phyloP scores from a whole-genome alignment of 2,113 vertebrate genomes.

The Agelaius phoeniceus region DNA sequence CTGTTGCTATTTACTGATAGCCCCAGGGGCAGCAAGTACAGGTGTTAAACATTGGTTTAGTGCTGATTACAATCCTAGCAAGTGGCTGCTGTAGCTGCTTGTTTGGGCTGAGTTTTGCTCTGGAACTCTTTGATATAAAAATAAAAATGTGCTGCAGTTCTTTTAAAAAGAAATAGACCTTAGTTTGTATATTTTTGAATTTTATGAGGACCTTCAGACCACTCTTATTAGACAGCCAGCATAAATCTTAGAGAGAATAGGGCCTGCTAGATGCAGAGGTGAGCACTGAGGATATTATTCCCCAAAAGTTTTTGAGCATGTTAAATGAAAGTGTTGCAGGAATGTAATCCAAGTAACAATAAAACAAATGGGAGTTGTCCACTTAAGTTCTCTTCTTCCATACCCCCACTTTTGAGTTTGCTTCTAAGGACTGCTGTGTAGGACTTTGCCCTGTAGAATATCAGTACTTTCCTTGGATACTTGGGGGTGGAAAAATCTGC shows the following conservation, averaged over 20 bases:
- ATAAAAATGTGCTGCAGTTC: not conserved
- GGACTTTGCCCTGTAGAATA: not conserved
- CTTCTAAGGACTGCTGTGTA: not conserved
- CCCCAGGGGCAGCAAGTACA: not conserved
- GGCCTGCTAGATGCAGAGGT: not conserved
- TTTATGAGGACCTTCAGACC: not conserved
- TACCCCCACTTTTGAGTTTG: rapidly evolving
- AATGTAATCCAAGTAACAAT: not conserved
- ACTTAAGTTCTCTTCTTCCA: not conserved
- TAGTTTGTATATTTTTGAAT: not conserved
- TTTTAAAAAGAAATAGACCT: not conserved
- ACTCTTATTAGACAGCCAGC: not conserved
- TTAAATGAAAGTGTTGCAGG: not conserved
- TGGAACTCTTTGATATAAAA: not conserved
- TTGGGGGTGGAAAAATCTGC: not conserved
- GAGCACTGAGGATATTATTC: not conserved
- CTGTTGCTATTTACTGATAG: not conserved
- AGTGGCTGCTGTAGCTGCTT: not conserved
- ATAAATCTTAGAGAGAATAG: not conserved
- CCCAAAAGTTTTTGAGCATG: not conserved
- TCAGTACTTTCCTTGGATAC: not conserved
- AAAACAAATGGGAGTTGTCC: not conserved
- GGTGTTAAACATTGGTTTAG: not conserved
- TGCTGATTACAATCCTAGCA: not conserved
- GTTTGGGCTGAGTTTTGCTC: not conserved